Evolutionary conservation across 1,140 invertebrate genomes (phyloP), one percentile per base, ranked within the genome.

Genomic region (Lepeophtheirus salmonis): DNA sequence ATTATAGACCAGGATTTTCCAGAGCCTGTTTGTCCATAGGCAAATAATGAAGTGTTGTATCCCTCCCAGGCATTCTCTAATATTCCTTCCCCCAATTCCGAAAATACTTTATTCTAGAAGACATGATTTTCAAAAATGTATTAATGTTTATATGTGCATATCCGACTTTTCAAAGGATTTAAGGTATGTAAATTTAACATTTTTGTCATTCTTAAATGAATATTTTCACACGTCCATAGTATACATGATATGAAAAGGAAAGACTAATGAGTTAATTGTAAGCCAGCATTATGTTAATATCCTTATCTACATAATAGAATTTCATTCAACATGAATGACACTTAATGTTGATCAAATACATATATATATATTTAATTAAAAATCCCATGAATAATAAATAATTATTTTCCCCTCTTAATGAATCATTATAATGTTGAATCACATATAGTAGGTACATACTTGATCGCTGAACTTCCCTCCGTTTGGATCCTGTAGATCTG

Each of bases 1-100:
- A 80, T 74, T 57, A 80, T 73, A 10, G 79, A 79, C 70, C 75
- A 80, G 59, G 74, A 76, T 68, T 81, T 80, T 16, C 79, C 79
- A 2, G 74, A 75, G 23, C 78, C 77, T 22, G 78, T 81, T 67
- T 80, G 78, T 23, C 79, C 79, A 63, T 81, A 80, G 2, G 79
- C 77, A 69, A 80, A 79, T 23, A 81, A 65, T 21, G 77, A 75
- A 13, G 77, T 73, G 67, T 80, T 80, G 65, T 78, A 79, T 2
- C 79, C 79, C 66, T 77, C 72, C 74, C 78, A 79, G 4, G 79
- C 79, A 70, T 82, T 80, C 50, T 77, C 69, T 10, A 81, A 63
- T 6, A 81, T 73, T 17, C 73, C 75, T 62, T 72, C 66, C 0
- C 80, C 80, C 3, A 82, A 68, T 64, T 81, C 76, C 56, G 74